Conservation (phyloP, 2,888 invertebrate genomes). For the Torymus aiolomorphi region DNA sequence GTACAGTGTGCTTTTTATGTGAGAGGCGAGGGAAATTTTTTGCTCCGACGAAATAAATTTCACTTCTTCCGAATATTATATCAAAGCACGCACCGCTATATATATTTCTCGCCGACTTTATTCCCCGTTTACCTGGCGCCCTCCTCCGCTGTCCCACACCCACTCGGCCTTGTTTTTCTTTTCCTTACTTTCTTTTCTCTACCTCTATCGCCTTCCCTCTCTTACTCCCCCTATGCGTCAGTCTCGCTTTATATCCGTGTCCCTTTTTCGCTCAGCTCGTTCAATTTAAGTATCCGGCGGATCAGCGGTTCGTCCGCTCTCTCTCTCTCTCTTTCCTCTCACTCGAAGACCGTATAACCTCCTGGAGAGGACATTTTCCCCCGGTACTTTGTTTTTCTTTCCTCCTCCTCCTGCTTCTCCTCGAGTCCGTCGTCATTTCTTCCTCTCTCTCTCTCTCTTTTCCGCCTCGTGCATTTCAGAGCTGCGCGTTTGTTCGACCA, state of each 20-base stretch:
- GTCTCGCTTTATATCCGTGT: conserved; percentile 10
- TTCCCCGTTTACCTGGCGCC: no score
- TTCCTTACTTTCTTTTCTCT: neutral
- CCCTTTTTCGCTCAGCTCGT: conserved; percentile 31
- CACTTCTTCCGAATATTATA: no score
- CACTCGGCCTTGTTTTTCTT: conserved; percentile 1
- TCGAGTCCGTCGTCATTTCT: no score
- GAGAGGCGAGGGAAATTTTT: no score
- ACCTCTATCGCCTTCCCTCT: neutral
- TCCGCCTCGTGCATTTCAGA: neutral
- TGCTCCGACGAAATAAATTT: no score
- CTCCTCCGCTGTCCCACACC: no score
- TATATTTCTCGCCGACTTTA: no score
- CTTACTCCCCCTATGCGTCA: neutral
- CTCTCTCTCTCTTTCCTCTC: neutral
- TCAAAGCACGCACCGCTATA: no score
- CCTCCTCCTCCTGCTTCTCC: neutral
- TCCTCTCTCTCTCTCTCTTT: neutral
- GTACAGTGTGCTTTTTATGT: no score
- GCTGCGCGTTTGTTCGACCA: neutral
- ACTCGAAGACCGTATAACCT: conserved; percentile 22
- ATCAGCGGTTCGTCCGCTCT: conserved; percentile 34
- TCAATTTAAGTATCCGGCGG: conserved; percentile 46
- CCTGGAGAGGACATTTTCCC: conserved; percentile 36
- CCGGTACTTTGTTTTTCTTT: conserved; percentile 37